Conservation (phyloP, 2,113 vertebrate genomes). For the Gallinago media region DNA sequence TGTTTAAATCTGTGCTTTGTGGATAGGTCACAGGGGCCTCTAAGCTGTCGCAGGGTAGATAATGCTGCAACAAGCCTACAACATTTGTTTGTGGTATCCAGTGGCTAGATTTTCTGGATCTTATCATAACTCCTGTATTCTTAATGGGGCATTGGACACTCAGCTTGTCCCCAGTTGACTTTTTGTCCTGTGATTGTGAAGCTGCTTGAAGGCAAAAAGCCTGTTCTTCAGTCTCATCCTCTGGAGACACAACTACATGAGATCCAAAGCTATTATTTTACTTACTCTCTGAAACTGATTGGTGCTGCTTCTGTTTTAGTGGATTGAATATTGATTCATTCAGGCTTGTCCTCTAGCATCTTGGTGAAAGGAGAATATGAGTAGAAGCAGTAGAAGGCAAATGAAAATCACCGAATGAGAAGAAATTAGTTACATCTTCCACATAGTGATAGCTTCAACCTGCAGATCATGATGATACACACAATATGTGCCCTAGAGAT, state of each 20-base stretch:
- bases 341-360: background rate
- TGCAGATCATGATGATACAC: background rate
- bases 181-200: background rate
- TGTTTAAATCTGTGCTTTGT: background rate
- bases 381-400: background rate
- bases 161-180: accelerated
- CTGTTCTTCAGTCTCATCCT: background rate
- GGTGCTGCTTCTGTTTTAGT: background rate
- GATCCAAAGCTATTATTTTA: background rate
- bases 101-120: background rate
- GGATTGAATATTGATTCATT: background rate
- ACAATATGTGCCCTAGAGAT: background rate
- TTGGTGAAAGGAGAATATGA: background rate
- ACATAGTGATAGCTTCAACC: background rate
- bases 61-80: background rate
- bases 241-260: background rate
- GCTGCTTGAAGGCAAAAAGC: background rate
- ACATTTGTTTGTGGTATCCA: background rate
- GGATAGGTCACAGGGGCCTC: background rate
- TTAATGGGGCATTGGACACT: background rate
- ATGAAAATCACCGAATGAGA: background rate
- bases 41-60: background rate
- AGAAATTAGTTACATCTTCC: background rate
- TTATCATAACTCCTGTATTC: background rate
- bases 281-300: background rate